Conservation (phyloP, 2,797 vertebrate species). For the Anguilla megastoma region DNA sequence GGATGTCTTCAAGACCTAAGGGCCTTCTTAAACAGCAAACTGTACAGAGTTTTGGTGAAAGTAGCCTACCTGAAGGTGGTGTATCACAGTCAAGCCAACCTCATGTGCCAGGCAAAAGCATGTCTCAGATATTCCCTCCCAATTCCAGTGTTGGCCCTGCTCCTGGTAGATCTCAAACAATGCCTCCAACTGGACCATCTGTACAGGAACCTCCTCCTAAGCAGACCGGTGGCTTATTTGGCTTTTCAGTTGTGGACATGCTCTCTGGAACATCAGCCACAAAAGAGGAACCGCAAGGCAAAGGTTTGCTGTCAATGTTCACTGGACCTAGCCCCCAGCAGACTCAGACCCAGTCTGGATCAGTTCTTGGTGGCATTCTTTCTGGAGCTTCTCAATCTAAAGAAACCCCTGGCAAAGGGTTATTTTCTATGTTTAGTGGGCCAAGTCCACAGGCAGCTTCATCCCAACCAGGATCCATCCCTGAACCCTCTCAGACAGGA, state of each 20-base stretch:
- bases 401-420: slow-evolving; percentile 44
- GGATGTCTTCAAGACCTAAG: slow-evolving; percentile 54
- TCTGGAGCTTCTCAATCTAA: slow-evolving; percentile 28
- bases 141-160: slow-evolving; percentile 43
- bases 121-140: slow-evolving; percentile 54
- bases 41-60: slow-evolving; percentile 51
- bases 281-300: slow-evolving; percentile 58
- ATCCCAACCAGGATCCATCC: slow-evolving; percentile 21
- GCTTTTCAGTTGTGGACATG: slow-evolving; percentile 78
- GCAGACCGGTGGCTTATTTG: slow-evolving; percentile 70
- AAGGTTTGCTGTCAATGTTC: slow-evolving; percentile 54
- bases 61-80: slow-evolving; percentile 29
- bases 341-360: slow-evolving; percentile 44
- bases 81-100: slow-evolving; percentile 40
- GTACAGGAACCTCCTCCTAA: slow-evolving; percentile 67
- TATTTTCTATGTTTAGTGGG: slow-evolving; percentile 26
- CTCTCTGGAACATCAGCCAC: slow-evolving; percentile 63
- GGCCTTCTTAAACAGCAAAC: slow-evolving; percentile 65
- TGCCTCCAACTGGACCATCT: slow-evolving; percentile 51
- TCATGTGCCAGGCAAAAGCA: slow-evolving; percentile 55
- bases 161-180: slow-evolving; percentile 53
- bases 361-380: slow-evolving; percentile 41
- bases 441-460: slow-evolving; percentile 34
- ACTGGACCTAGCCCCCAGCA: slow-evolving; percentile 42
- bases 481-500: slow-evolving; percentile 29